Conservation (phyloP, 1,140 invertebrate species). For the Drosophila subpulchrella region DNA sequence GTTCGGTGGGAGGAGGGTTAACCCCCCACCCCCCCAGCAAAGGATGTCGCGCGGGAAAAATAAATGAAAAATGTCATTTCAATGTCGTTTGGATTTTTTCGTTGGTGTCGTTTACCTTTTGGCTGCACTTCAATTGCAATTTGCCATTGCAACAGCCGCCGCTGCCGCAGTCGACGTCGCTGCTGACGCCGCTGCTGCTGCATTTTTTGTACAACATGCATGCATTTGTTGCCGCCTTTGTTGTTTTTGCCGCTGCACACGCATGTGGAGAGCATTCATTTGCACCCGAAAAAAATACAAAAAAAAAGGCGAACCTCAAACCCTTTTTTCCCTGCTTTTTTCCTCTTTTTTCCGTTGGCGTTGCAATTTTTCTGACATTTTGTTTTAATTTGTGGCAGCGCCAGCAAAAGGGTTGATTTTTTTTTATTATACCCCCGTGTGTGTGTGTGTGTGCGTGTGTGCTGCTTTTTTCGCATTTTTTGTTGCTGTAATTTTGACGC, state of each 20-base stretch:
- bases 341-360: slow-evolving; percentile 54
- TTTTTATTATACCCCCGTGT: slow-evolving; percentile 31
- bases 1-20: neutral
- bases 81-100: slow-evolving; percentile 76
- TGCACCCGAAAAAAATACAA: slow-evolving; percentile 50
- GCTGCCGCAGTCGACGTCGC: slow-evolving; percentile 22
- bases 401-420: slow-evolving; percentile 73
- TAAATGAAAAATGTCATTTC: slow-evolving; percentile 83
- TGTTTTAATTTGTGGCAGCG: slow-evolving; percentile 82
- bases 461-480: slow-evolving; percentile 18
- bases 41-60: slow-evolving; percentile 42
- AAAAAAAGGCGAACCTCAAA: slow-evolving; percentile 38
- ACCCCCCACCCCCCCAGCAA: slow-evolving; percentile 10
- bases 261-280: slow-evolving; percentile 77
- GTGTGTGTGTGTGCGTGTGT: slow-evolving; percentile 43
- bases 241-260: slow-evolving; percentile 58
- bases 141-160: slow-evolving; percentile 66
- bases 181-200: slow-evolving; percentile 20
- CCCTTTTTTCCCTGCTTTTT: slow-evolving; percentile 37
- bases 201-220: slow-evolving; percentile 57
- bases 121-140: slow-evolving; percentile 81
- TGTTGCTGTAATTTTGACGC: slow-evolving; percentile 71
- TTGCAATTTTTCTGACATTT: slow-evolving; percentile 79
- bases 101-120: slow-evolving; percentile 82
- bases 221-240: slow-evolving; percentile 38